These are phyloP conservation scores for Beroe ovata DNA, from an alignment of 37 sponge, comb jelly and placozoan species.

Conservation along the genomic window DNA sequence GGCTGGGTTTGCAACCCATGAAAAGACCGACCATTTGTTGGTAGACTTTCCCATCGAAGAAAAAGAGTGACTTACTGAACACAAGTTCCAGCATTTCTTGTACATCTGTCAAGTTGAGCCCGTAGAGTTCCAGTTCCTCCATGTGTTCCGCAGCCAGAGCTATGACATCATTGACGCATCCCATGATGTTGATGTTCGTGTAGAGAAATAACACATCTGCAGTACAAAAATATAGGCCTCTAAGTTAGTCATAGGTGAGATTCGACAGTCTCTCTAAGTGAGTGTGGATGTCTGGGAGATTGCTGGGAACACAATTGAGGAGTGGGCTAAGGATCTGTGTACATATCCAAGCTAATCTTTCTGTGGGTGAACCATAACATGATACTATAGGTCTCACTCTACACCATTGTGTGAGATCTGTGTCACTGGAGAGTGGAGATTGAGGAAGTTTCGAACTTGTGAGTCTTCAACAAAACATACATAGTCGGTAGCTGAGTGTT, in stretches of 20 bases:
- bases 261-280: not conserved
- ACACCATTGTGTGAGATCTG: not conserved
- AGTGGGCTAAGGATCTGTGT: not conserved
- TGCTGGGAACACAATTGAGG: not conserved
- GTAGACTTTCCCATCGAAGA: not conserved
- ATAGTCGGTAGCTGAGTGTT: not conserved
- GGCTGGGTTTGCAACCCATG: not conserved
- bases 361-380: not conserved
- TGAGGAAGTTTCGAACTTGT: not conserved
- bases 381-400: slow-evolving; percentile 8
- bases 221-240: not conserved
- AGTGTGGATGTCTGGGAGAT: not conserved
- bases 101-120: not conserved
- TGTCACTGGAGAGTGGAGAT: too few relatives aligned
- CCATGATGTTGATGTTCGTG: not conserved
- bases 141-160: not conserved
- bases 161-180: not conserved
- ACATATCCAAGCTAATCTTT: not conserved
- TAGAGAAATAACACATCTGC: not conserved
- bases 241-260: too few relatives aligned
- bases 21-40: not conserved
- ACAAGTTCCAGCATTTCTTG: not conserved
- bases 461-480: slow-evolving; percentile 4
- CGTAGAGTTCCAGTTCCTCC: not conserved
- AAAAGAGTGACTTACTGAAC: not conserved